A percentile compares a stretch with the other conserved stretches of the same genome.
phyloP scores from a whole-genome alignment of 2,888 invertebrate species.

The Cenopis cana region DNA sequence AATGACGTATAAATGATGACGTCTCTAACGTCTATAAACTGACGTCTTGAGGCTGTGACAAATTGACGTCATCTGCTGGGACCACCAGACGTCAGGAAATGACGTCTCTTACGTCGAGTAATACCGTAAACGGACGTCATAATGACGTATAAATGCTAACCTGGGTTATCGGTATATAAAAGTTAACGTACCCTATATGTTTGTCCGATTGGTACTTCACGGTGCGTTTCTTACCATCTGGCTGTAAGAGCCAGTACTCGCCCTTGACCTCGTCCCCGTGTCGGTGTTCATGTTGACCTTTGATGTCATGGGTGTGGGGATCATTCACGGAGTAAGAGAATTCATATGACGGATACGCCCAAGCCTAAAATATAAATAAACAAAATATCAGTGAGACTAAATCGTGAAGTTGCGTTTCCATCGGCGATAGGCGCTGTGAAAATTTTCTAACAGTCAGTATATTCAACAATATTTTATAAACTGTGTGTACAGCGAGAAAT shows the following conservation, averaged over 20 bases:
- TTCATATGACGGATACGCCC: slow-evolving; percentile 80
- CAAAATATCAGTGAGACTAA: not conserved
- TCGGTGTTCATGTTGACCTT: slow-evolving; percentile 79
- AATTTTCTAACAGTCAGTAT: too few species aligned
- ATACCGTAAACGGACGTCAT: too few species aligned
- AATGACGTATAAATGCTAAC: too few species aligned
- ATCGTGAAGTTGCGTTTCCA: not conserved
- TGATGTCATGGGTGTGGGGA: slow-evolving; percentile 83
- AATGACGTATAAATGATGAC: too few species aligned
- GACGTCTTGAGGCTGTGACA: too few species aligned
- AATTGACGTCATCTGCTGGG: too few species aligned
- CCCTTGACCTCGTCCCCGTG: slow-evolving; percentile 82
- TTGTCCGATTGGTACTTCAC: slow-evolving; percentile 82
- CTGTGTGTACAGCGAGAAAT: too few species aligned
- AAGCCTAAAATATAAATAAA: slow-evolving; percentile 59
- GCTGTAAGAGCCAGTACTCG: slow-evolving; percentile 81
- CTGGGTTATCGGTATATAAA: too few species aligned
- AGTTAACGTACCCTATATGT: slow-evolving; percentile 75
- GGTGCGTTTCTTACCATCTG: slow-evolving; percentile 80
- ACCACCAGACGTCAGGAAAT: too few species aligned
- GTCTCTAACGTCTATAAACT: too few species aligned
- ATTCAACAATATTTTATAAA: too few species aligned
- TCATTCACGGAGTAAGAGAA: slow-evolving; percentile 84
- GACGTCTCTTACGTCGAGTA: too few species aligned
- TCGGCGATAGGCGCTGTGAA: not conserved